phyloP scores from a whole-genome alignment of 2,113 vertebrate species.

The Oenanthe melanoleuca region DNA sequence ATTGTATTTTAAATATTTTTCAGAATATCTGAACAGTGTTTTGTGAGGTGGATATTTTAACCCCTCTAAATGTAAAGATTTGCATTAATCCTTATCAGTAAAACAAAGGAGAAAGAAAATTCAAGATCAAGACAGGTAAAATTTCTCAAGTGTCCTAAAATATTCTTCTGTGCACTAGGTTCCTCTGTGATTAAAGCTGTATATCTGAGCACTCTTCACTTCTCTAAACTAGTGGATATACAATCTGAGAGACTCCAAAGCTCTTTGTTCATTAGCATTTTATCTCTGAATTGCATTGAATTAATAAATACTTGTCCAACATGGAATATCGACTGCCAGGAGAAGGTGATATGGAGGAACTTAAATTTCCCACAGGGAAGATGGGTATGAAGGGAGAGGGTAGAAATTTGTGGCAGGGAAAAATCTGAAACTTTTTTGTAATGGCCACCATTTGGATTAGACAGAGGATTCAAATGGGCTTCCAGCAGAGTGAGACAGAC shows the following conservation, averaged over 20 bases:
- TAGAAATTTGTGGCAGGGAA: not conserved
- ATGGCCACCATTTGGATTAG: not conserved
- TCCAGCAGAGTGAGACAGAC: not conserved
- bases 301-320: not conserved
- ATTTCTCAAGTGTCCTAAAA: not conserved
- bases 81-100: not conserved
- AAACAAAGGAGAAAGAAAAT: not conserved
- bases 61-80: not conserved
- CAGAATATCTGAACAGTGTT: not conserved
- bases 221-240: not conserved
- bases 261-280: not conserved
- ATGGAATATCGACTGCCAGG: not conserved
- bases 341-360: not conserved
- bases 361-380: not conserved
- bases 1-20: not conserved
- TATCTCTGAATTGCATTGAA: not conserved
- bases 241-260: not conserved
- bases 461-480: not conserved
- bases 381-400: not conserved
- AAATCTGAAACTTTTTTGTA: not conserved
- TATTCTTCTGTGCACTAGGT: not conserved
- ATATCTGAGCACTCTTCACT: not conserved
- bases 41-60: not conserved
- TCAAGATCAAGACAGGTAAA: not conserved
- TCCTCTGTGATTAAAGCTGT: not conserved